Evolutionary conservation across 2,888 invertebrate genomes (phyloP).

Genomic region (Nasonia oneida): DNA sequence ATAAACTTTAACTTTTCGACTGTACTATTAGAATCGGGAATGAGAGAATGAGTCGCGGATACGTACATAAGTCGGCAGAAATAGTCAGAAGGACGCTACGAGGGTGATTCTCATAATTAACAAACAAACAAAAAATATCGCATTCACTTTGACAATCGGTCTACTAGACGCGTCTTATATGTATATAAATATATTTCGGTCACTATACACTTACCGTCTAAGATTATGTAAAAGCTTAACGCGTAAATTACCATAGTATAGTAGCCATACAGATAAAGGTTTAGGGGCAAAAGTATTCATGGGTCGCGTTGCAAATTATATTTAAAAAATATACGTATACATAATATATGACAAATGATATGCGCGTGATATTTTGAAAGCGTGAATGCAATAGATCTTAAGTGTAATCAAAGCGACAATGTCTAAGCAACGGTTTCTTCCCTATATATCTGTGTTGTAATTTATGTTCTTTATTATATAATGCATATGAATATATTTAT

Average conservation of each 20-base stretch:
- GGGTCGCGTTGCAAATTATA: slow-evolving; percentile 35
- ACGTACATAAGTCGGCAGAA: slow-evolving; percentile 40
- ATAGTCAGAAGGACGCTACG: not conserved
- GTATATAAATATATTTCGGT: slow-evolving; percentile 54
- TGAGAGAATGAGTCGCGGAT: slow-evolving; percentile 16
- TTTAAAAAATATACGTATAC: not conserved
- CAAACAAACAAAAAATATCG: slow-evolving; percentile 61
- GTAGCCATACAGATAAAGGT: slow-evolving; percentile 17
- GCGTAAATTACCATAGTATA: slow-evolving; percentile 35
- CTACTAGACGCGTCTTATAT: slow-evolving; percentile 64
- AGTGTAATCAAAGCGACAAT: slow-evolving; percentile 51
- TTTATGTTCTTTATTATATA: slow-evolving; percentile 62
- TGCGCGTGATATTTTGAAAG: slow-evolving; percentile 33
- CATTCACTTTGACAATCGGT: slow-evolving; percentile 75
- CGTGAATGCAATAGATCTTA: slow-evolving; percentile 34
- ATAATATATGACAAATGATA: not conserved
- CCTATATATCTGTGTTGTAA: slow-evolving; percentile 72
- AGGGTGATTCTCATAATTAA: slow-evolving; percentile 39
- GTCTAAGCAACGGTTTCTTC: slow-evolving; percentile 70
- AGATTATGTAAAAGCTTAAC: slow-evolving; percentile 47
- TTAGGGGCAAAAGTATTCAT: slow-evolving; percentile 9
- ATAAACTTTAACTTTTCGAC: slow-evolving; percentile 57
- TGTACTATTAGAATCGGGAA: slow-evolving; percentile 43
- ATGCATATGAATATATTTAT: slow-evolving; percentile 43
- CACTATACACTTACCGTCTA: slow-evolving; percentile 42